Conservation (phyloP, 64 coral and sea anemone species). For the Orbicella faveolata region DNA sequence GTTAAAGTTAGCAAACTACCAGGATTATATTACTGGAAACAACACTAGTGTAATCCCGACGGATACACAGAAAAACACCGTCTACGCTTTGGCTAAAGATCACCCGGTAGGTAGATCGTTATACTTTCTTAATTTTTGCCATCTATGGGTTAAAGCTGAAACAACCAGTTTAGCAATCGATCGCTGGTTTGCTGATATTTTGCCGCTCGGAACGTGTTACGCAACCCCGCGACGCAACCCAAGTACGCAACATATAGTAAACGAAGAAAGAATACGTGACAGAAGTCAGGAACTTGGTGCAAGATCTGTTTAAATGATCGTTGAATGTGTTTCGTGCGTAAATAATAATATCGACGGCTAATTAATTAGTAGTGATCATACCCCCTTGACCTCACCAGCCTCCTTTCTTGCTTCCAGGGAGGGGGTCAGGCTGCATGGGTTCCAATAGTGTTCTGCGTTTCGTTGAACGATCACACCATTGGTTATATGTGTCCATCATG, state of each 20-base stretch:
- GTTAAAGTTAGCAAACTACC: constrained; percentile 61
- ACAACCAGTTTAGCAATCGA: no score
- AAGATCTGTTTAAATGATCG: no score
- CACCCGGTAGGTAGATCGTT: constrained; percentile 40
- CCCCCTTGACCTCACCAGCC: no score
- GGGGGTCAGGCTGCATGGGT: neutral
- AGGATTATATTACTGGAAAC: constrained; percentile 68
- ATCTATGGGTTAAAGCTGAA: no score
- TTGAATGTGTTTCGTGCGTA: no score
- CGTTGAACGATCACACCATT: no score
- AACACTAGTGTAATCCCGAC: constrained; percentile 70
- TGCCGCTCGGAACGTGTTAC: neutral
- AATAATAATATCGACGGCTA: no score
- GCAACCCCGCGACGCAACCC: neutral
- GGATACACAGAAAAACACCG: constrained; percentile 86
- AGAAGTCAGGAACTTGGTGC: no score
- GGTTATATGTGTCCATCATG: no score
- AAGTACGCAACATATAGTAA: neutral
- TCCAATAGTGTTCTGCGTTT: neutral
- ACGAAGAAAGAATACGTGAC: no score
- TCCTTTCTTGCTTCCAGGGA: neutral
- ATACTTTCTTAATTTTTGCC: neutral
- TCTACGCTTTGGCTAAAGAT: constrained; percentile 79
- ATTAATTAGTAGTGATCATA: no score
- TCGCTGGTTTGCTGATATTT: neutral